These are phyloP conservation scores for Muschampia staudingeri DNA, from an alignment of 2,888 invertebrate species.

Conservation along the genomic window DNA sequence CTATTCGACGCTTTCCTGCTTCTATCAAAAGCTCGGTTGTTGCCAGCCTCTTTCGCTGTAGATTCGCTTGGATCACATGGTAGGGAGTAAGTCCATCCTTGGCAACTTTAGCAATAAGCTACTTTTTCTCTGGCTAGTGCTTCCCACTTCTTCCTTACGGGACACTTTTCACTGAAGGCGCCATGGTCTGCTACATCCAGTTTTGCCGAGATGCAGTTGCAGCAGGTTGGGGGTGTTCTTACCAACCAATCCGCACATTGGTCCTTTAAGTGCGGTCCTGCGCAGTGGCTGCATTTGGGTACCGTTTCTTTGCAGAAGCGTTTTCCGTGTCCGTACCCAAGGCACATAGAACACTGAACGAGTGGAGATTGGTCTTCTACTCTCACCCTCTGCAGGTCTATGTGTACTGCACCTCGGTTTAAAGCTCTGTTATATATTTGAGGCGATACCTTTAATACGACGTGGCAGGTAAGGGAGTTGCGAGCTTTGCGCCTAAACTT, in stretches of 20 bases:
- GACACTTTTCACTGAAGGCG: not conserved
- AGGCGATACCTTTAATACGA: not conserved
- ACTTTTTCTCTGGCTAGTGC: not conserved
- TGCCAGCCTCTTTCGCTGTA: constrained; percentile 19
- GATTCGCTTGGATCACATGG: constrained; percentile 4
- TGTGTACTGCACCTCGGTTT: not conserved
- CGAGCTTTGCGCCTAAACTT: not conserved
- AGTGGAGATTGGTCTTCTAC: too few relatives aligned
- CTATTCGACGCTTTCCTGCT: not conserved
- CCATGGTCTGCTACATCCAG: not conserved
- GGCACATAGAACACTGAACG: too few relatives aligned
- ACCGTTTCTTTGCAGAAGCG: not conserved
- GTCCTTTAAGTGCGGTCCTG: not conserved
- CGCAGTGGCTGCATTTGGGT: too few relatives aligned
- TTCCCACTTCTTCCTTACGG: too few relatives aligned
- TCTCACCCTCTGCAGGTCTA: not conserved
- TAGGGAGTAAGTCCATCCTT: not conserved
- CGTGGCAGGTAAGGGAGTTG: not conserved
- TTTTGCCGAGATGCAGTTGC: too few relatives aligned
- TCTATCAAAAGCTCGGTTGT: constrained; percentile 18
- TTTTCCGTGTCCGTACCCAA: too few relatives aligned
- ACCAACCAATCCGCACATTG: not conserved
- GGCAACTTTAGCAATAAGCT: not conserved
- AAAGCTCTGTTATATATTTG: not conserved
- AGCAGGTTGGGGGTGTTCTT: not conserved